Evolutionary conservation across 2,888 invertebrate species (phyloP), one percentile per base, ranked within the genome.

Genomic region (Cybosia mesomella): DNA sequence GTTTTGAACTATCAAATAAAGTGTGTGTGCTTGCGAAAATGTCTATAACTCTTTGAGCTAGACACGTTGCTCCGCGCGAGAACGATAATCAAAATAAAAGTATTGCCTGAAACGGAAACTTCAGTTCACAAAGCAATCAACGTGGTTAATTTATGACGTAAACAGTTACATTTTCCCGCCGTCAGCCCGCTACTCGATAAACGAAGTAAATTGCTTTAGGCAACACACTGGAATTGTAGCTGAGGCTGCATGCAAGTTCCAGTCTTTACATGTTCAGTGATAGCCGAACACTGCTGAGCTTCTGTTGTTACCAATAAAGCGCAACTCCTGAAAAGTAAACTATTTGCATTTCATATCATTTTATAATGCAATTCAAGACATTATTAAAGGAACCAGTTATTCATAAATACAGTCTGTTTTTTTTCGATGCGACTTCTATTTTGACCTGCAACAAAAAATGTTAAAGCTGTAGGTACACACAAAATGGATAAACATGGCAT

Each of bases 71-170:
- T n/a, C n/a, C n/a, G 8, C 9, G 18, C 1, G 36, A 60, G 60
- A 60, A 28, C 34, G 24, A 54, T 54, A 49, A 9, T 60, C 21
- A 55, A 53, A 79, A 77, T 70, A 58, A 65, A 70, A 68, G 66
- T 75, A 76, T 71, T 75, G 68, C 80, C 72, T 77, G 73, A 77
- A 83, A 78, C 76, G 73, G 66, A 67, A 71, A 76, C 68, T 78
- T 74, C 73, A 77, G 74, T 49, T 49, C 74, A 77, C 77, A 80
- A 82, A 82, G 81, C 82, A 83, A 86, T 86, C 80, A 82, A 73
- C 73, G 75, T 67, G 81, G 80, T 81, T 83, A 84, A 87, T 86
- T 87, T 85, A 87, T 83, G 83, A 77, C 78, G 81, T 79, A 83
- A 86, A 84, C 83, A 80, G 74, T 83, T 76, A 83, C 81, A 83